Base-by-base conservation (phyloP, 2,888 invertebrate genomes). In the Odontomyia ornata region DNA sequence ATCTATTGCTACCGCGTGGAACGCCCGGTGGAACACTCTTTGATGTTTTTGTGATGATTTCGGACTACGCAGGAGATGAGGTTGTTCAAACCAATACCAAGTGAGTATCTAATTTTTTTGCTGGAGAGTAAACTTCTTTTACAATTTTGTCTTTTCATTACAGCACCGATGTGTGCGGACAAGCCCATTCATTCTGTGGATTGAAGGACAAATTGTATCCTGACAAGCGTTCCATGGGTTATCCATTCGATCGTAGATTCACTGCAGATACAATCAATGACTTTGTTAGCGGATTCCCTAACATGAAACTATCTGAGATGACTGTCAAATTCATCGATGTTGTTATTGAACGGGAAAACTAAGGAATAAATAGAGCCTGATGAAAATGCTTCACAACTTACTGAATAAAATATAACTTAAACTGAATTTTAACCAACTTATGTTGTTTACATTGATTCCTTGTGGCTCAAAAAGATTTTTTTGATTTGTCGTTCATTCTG, bases 1-100 rank as follows among this genome's bases (percentile, higher is more conserved):
- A 95, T 85, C 89, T 95, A 90, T 88, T 95, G 5, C 81, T 94
- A 46, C 93, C 95, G 0, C 93, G 91, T 85, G 95, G 95, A 2
- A 91, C 85, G 3, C 82, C 88, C 0, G 88, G 89, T 77, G 95
- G 95, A 0, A 91, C 89, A 85, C 86, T 88, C 0, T 90, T 91
- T 82, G 91, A 93, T 80, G 86, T 95, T 56, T 95, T 93, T 84
- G 92, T 90, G 57, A 94, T 95, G 93, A 88, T 95, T 77, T 92
- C 94, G 76, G 90, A 95, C 86, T 93, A 91, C 85, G 86, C 85
- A 1, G 89, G 90, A 9, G 95, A 95, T 80, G 79, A 81, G 11
- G 86, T 86, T 21, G 79, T 83, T 25, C 84, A 85, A 79, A 65
- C 79, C 1, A 82, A 80, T 52, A 79, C 79, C 15, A 73, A 1